Conservation (phyloP, 2,888 invertebrate genomes). For the Eurytoma adleriae region DNA sequence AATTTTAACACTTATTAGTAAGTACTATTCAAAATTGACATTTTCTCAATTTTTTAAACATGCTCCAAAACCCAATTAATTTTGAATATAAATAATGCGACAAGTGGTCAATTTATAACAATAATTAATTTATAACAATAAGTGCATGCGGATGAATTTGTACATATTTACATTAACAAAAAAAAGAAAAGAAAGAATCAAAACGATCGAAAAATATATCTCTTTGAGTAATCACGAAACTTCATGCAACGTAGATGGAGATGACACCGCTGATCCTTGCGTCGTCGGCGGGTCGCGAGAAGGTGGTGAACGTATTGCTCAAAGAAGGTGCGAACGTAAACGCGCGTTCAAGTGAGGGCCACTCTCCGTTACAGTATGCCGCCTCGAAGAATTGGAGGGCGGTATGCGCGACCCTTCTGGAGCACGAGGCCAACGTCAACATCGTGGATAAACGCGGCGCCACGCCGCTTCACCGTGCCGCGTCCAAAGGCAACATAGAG, state of each 20-base stretch:
- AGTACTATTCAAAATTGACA: too few species aligned
- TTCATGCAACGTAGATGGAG: conserved; percentile 74
- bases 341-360: conserved; percentile 84
- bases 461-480: conserved; percentile 88
- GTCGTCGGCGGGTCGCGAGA: conserved; percentile 85
- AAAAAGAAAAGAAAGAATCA: too few species aligned
- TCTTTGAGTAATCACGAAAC: too few species aligned
- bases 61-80: too few species aligned
- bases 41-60: too few species aligned
- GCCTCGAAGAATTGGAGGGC: conserved; percentile 89
- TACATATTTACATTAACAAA: too few species aligned
- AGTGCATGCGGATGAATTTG: too few species aligned
- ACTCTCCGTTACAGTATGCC: conserved; percentile 90
- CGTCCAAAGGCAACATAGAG: conserved; percentile 84
- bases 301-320: conserved; percentile 83
- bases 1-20: too few species aligned
- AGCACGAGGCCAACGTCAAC: conserved; percentile 84
- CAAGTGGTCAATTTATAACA: too few species aligned
- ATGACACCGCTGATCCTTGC: conserved; percentile 89
- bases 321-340: conserved; percentile 85
- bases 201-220: too few species aligned
- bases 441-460: conserved; percentile 83
- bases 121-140: too few species aligned
- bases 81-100: too few species aligned
- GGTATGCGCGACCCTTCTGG: conserved; percentile 82